Evolutionary conservation across 2,797 vertebrate genomes (phyloP).

Genomic region (Xenentodon cancila): DNA sequence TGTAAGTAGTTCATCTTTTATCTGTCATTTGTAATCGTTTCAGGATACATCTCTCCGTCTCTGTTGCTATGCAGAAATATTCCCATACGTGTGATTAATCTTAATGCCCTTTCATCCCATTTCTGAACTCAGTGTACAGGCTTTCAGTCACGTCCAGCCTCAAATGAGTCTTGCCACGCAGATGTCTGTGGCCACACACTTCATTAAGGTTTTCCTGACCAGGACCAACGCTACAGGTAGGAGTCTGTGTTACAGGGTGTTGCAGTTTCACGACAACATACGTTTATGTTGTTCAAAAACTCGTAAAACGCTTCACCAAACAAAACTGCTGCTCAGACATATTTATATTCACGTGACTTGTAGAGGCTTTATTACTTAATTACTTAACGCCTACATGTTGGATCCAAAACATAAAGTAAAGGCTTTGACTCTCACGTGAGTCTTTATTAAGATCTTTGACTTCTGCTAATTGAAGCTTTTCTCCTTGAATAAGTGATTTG

Average conservation of each 20-base stretch:
- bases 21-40: background rate
- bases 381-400: too few relatives aligned
- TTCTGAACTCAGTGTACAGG: conserved; percentile 56
- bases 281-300: too few relatives aligned
- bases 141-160: conserved; percentile 48
- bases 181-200: conserved; percentile 55
- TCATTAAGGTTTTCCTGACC: conserved; percentile 72
- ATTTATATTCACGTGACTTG: too few relatives aligned
- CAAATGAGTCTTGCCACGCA: conserved; percentile 33
- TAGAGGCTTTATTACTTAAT: too few relatives aligned
- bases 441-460: too few relatives aligned
- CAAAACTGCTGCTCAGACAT: too few relatives aligned
- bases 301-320: too few relatives aligned
- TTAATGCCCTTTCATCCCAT: background rate
- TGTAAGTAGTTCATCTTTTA: conserved; percentile 57
- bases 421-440: too few relatives aligned
- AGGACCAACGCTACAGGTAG: conserved; percentile 63
- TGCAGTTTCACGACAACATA: too few relatives aligned
- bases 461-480: too few relatives aligned
- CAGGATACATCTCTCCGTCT: background rate
- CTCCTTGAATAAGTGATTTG: too few relatives aligned
- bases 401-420: too few relatives aligned
- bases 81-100: background rate
- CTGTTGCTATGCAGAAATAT: background rate
- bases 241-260: background rate